Evolutionary conservation across 1,140 invertebrate species (phyloP).

Genomic region (Drosophila carrolli): DNA sequence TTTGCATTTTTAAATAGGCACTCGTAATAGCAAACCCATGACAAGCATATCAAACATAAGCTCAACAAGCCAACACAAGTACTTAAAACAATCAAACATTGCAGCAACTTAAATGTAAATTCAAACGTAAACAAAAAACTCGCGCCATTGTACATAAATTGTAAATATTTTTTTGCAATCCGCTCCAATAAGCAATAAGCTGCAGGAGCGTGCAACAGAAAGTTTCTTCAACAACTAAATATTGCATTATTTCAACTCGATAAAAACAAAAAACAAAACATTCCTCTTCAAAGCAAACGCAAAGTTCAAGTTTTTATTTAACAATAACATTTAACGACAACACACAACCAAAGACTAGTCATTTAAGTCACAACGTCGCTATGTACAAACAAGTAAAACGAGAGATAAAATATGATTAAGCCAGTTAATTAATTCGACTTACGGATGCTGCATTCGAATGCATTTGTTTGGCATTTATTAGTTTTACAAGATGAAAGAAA

Average conservation of each 20-base stretch:
- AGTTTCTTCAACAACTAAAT: conserved; percentile 57
- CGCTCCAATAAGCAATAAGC: conserved; percentile 74
- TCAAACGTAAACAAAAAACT: conserved; percentile 36
- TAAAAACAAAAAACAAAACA: conserved; percentile 44
- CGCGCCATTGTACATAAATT: conserved; percentile 67
- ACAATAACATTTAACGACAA: conserved; percentile 19
- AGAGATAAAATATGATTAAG: conserved; percentile 43
- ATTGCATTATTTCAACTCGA: conserved; percentile 34
- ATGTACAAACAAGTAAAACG: conserved; percentile 67
- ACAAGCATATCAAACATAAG: conserved; percentile 71
- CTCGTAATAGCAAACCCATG: conserved; percentile 55
- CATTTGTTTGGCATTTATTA: conserved; percentile 47
- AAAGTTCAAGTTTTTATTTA: conserved; percentile 74
- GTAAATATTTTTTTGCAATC: conserved; percentile 54
- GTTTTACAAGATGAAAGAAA: conserved; percentile 51
- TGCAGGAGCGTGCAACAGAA: conserved; percentile 46
- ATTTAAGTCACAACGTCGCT: conserved; percentile 75
- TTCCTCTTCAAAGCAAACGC: conserved; percentile 67
- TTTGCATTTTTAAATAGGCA: conserved; percentile 44
- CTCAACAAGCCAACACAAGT: conserved; percentile 44
- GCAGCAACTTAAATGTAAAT: conserved; percentile 22
- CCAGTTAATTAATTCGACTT: conserved; percentile 53
- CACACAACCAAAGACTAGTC: conserved; percentile 79
- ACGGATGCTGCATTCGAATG: conserved; percentile 31
- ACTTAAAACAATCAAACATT: conserved; percentile 70